Percentiles rank a stretch among this genome's conserved stretches.
Evolutionary conservation across 2,113 vertebrate species (phyloP).

Genomic region (Labrus mixtus): DNA sequence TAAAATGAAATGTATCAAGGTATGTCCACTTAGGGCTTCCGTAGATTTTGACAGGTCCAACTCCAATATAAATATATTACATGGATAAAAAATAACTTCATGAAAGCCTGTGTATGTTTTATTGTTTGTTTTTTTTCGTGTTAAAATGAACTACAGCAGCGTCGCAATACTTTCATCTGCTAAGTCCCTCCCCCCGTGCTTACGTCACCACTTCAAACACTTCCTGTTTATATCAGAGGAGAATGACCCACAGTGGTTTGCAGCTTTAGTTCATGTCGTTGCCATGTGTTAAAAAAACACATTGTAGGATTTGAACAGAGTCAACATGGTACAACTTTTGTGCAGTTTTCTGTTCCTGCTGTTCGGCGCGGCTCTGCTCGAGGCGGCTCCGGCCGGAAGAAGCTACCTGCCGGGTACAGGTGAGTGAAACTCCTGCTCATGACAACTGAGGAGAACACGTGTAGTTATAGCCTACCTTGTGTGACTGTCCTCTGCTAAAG

Average conservation of each 20-base stretch:
- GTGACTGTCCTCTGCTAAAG: too few relatives aligned
- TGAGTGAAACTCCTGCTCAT: slow-evolving; percentile 44
- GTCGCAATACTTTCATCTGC: too few relatives aligned
- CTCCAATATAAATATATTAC: too few relatives aligned
- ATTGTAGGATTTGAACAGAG: neutral
- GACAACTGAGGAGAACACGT: too few relatives aligned
- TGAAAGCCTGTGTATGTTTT: too few relatives aligned
- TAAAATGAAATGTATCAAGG: too few relatives aligned
- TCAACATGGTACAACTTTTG: rapidly evolving
- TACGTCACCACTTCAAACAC: neutral
- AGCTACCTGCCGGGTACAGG: slow-evolving; percentile 57
- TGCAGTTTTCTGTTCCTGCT: slow-evolving; percentile 20
- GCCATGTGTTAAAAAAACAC: rapidly evolving
- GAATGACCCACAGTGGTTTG: rapidly evolving
- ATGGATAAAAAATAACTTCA: too few relatives aligned
- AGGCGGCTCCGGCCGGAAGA: slow-evolving; percentile 54
- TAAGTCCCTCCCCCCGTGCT: neutral
- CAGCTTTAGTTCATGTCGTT: neutral
- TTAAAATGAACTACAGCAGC: too few relatives aligned
- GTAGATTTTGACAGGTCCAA: too few relatives aligned
- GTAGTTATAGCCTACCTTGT: too few relatives aligned
- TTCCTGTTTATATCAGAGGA: slow-evolving; percentile 50
- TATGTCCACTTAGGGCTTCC: too few relatives aligned
- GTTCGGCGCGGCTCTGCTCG: neutral
- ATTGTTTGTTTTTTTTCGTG: too few relatives aligned